A percentile compares a stretch with the other conserved stretches of the same genome.
Conservation (phyloP, 1,140 invertebrate genomes). For the Sesamia nonagrioides region DNA sequence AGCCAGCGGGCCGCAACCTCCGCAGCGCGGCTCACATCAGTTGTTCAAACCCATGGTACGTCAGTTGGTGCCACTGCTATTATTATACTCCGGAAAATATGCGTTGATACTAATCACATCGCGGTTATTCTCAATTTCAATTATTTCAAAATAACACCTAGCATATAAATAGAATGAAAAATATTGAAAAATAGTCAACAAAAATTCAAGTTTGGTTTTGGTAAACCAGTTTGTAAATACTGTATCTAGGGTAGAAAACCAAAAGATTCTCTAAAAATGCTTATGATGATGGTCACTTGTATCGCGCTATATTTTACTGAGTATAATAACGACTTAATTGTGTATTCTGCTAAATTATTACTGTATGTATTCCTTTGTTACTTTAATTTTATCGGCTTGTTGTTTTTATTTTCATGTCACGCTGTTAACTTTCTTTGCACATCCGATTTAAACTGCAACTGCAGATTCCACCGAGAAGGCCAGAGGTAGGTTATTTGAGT, state of each 20-base stretch:
- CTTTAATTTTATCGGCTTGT: conserved; percentile 77
- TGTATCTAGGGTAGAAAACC: too few relatives aligned
- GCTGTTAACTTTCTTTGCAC: conserved; percentile 87
- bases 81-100: conserved; percentile 9
- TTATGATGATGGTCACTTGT: background rate
- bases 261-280: too few relatives aligned
- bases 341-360: conserved; percentile 49
- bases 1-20: conserved; percentile 88
- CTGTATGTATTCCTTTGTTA: conserved; percentile 55
- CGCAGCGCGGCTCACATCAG: conserved; percentile 92
- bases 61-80: background rate
- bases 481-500: conserved; percentile 89
- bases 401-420: conserved; percentile 87
- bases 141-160: too few relatives aligned
- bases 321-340: background rate
- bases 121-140: too few relatives aligned
- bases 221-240: too few relatives aligned
- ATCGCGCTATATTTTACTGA: conserved; percentile 11
- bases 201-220: too few relatives aligned
- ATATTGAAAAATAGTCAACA: too few relatives aligned
- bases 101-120: background rate
- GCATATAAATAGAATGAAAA: too few relatives aligned
- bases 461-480: conserved; percentile 93
- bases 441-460: conserved; percentile 72
- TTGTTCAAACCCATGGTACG: conserved; percentile 93